Evolutionary conservation across 1,140 invertebrate species (phyloP).

Genomic region (Armadillidium nasatum): DNA sequence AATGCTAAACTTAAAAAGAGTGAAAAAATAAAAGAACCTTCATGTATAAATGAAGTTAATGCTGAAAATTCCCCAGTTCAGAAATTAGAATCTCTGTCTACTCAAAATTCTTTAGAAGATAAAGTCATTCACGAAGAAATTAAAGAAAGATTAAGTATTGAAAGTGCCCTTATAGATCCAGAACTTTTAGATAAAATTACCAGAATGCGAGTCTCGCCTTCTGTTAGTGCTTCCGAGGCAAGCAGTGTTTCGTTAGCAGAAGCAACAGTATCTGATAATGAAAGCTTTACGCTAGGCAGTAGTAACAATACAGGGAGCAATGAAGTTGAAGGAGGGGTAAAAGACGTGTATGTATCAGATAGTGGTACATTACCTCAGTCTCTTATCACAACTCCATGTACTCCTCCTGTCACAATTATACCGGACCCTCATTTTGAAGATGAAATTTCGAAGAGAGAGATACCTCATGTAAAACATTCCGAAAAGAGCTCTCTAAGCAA

Average conservation of each 20-base stretch:
- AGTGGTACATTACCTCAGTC: conserved; percentile 21
- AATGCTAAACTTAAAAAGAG: neutral
- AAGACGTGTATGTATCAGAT: neutral
- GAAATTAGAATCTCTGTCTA: neutral
- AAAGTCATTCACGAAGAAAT: conserved; percentile 17
- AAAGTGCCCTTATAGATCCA: conserved; percentile 40
- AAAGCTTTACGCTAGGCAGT: conserved; percentile 47
- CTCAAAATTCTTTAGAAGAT: neutral
- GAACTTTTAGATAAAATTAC: conserved; percentile 43
- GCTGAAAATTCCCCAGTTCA: neutral
- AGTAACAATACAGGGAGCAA: conserved; percentile 32
- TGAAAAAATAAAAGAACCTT: neutral
- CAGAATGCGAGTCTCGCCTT: conserved; percentile 38
- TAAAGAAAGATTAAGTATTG: conserved; percentile 37
- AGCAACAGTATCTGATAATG: conserved; percentile 49
- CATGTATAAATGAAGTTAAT: neutral
- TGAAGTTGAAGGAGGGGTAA: conserved; percentile 7
- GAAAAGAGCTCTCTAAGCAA: neutral
- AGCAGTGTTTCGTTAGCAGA: conserved; percentile 47
- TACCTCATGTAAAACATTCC: neutral
- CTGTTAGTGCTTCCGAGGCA: conserved; percentile 43
- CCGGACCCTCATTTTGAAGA: conserved; percentile 18
- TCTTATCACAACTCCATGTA: conserved; percentile 20
- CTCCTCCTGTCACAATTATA: conserved; percentile 29
- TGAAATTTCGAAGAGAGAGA: neutral